Conservation (phyloP, 2,888 invertebrate species). For the Malthinus flaveolus region DNA sequence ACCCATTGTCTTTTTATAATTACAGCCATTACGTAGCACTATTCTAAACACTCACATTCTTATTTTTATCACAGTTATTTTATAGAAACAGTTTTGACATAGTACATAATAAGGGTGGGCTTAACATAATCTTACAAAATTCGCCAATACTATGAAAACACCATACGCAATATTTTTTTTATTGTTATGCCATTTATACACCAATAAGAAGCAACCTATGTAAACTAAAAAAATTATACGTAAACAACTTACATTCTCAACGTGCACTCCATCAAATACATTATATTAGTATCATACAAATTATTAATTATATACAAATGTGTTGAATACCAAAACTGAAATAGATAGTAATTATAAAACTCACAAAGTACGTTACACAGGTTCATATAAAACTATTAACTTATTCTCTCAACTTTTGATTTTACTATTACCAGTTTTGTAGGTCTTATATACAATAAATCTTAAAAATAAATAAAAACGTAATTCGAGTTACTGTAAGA, state of each 20-base stretch:
- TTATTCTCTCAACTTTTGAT: too few relatives aligned
- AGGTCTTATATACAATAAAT: background rate
- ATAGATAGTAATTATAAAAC: slow-evolving; percentile 15
- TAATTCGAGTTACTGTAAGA: background rate
- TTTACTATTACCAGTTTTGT: background rate
- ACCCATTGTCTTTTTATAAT: too few relatives aligned
- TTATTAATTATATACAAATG: slow-evolving; percentile 15
- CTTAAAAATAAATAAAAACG: slow-evolving; percentile 4
- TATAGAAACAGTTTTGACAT: too few relatives aligned
- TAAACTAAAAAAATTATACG: slow-evolving; percentile 13
- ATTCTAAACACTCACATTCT: too few relatives aligned
- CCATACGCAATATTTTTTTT: background rate
- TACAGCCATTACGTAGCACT: too few relatives aligned
- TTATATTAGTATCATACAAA: slow-evolving; percentile 13
- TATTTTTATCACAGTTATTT: too few relatives aligned
- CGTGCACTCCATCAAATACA: slow-evolving; percentile 19
- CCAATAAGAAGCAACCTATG: slow-evolving; percentile 19
- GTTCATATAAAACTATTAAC: slow-evolving; percentile 20
- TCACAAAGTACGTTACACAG: slow-evolving; percentile 14
- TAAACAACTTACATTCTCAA: slow-evolving; percentile 11
- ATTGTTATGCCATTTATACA: slow-evolving; percentile 12
- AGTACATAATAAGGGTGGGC: too few relatives aligned
- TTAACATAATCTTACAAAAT: too few relatives aligned
- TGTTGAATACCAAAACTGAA: slow-evolving; percentile 13
- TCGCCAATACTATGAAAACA: too few relatives aligned